phyloP scores from a whole-genome alignment of 1,140 invertebrate genomes.

The Caenorhabditis latens region DNA sequence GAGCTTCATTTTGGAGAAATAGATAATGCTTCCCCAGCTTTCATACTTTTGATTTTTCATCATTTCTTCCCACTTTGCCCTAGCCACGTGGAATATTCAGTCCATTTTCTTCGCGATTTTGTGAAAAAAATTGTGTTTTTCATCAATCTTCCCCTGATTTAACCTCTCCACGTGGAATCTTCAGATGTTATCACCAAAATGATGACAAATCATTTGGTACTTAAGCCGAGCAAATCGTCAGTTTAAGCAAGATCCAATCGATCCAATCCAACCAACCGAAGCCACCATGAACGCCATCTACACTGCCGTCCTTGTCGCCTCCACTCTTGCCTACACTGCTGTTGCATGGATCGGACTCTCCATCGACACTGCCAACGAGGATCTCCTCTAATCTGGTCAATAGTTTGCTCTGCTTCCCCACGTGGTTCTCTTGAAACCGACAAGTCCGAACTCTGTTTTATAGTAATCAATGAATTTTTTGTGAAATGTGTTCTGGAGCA shows the following conservation, averaged over 20 bases:
- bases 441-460: too few species aligned
- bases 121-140: too few species aligned
- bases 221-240: not conserved
- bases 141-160: too few species aligned
- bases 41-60: not conserved
- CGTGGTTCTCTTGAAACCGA: too few species aligned
- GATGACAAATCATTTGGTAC: slow-evolving; percentile 1
- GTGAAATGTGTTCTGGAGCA: too few species aligned
- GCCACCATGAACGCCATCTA: slow-evolving; percentile 21
- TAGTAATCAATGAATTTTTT: too few species aligned
- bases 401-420: too few species aligned
- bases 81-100: not conserved
- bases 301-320: slow-evolving; percentile 14
- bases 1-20: too few species aligned
- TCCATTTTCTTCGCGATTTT: too few species aligned
- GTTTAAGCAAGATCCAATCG: not conserved
- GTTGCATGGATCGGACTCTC: slow-evolving; percentile 19
- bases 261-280: not conserved
- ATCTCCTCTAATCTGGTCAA: not conserved
- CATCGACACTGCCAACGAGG: slow-evolving; percentile 5
- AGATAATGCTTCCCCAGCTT: too few species aligned
- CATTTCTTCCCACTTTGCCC: not conserved
- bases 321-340: slow-evolving; percentile 10
- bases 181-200: not conserved
- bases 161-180: not conserved